Evolutionary conservation across 92 coral and sea anemone species (phyloP), one percentile per base, ranked within the genome.

Genomic region (Meandrina meandrites): DNA sequence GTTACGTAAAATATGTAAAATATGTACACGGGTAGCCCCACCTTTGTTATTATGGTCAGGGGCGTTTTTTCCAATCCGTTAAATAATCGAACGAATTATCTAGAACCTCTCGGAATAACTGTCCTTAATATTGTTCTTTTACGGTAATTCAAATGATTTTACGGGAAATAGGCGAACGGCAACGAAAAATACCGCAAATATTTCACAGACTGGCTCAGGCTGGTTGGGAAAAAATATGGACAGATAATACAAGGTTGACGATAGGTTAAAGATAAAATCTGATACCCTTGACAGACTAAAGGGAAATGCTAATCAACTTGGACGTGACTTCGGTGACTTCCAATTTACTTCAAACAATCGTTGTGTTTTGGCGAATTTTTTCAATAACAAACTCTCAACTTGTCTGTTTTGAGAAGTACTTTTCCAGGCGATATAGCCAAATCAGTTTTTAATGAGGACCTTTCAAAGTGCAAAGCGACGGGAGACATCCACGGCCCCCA

Each of bases 1-100:
- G 57, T 0, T 35, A 74, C 27, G 71, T 35, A 19, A 84, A 73
- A 58, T 15, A 84, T 84, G 36, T 19, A 9, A 58, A n/a, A 13
- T 35, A 84, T 84, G 58, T 6, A 0, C 18, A 15, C 30, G 28
- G 22, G 8, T 40, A 17, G 64, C 40, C 47, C n/a, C 54, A 18
- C 60, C 78, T 45, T 47, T 47, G 22, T 36, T 68, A 56, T 68
- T 82, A 40, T 11, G 74, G 30, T 81, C 19, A 68, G 70, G 87
- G 66, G 73, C 57, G 58, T 12, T 40, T 73, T 56, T 69, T 34
- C 87, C 75, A 10, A 5, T 53, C 53, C 79, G 32, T 60, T 31
- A 72, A 48, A n/a, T 11, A 82, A 82, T 27, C n/a, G 10, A 35
- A 10, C 28, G 80, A 84, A 84, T 54, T 34, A 16, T 84, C 87